These are phyloP conservation scores for Pycnomerus fuliginosus DNA, from an alignment of 2,888 invertebrate species.

Conservation along the genomic window DNA sequence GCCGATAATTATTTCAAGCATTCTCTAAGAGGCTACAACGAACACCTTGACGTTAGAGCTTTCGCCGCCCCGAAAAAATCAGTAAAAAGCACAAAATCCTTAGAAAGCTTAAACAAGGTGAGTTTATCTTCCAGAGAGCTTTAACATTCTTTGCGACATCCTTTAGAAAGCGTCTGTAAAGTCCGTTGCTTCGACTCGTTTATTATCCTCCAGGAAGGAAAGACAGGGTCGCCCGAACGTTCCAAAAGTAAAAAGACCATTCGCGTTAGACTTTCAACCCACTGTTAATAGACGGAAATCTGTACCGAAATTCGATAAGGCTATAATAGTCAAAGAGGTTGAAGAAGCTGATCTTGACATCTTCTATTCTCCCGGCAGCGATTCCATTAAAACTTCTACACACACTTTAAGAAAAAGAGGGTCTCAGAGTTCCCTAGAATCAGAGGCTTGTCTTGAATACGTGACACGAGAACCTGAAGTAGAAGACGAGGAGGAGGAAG, in stretches of 20 bases:
- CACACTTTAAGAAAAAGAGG: slow-evolving; percentile 2
- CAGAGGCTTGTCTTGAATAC: no score
- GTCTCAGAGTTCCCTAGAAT: slow-evolving; percentile 1
- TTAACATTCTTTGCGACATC: neutral
- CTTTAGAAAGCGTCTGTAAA: neutral
- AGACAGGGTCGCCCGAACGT: neutral
- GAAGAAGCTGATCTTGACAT: slow-evolving; percentile 24
- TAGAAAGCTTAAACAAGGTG: slow-evolving; percentile 10
- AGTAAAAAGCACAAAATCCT: slow-evolving; percentile 4
- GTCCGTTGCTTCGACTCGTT: neutral
- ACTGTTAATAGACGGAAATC: neutral
- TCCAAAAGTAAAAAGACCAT: neutral
- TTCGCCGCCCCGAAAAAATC: slow-evolving; percentile 8
- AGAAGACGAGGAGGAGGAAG: neutral
- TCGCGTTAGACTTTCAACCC: neutral
- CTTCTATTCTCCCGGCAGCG: slow-evolving; percentile 37
- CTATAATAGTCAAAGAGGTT: neutral
- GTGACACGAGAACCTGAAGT: slow-evolving; percentile 11
- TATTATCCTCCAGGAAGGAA: slow-evolving; percentile 1
- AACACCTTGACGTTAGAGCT: slow-evolving; percentile 39
- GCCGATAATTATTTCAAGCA: slow-evolving; percentile 45
- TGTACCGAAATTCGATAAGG: neutral
- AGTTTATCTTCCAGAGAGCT: neutral
- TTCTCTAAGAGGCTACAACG: slow-evolving; percentile 45
- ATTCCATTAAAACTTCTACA: slow-evolving; percentile 9